A percentile compares a stretch with the other conserved stretches of the same genome.
These are phyloP conservation scores for Idris sp. DNA, from an alignment of 1,140 invertebrate genomes.

Conservation along the genomic window DNA sequence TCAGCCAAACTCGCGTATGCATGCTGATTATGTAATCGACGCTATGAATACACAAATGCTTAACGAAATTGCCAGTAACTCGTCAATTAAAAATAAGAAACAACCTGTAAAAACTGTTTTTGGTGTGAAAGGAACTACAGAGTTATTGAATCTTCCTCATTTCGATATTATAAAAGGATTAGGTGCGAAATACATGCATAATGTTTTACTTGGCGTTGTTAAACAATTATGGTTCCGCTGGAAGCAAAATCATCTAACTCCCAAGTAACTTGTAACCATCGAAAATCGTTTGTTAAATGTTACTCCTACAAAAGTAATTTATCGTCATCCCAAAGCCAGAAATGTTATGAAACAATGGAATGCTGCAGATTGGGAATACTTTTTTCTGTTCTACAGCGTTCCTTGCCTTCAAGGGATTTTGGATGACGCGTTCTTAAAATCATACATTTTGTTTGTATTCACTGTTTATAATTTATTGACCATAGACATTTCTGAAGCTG, in stretches of 20 bases:
- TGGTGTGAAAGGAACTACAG: slow-evolving; percentile 54
- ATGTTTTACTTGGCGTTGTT: slow-evolving; percentile 43
- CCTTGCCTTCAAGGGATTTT: slow-evolving; percentile 11
- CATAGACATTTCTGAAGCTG: slow-evolving; percentile 8
- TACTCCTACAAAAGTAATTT: slow-evolving; percentile 29
- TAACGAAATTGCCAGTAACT: background rate
- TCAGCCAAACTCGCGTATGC: background rate
- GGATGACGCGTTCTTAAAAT: slow-evolving; percentile 9
- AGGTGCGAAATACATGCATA: slow-evolving; percentile 43
- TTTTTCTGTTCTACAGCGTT: slow-evolving; percentile 32
- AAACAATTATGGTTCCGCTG: slow-evolving; percentile 45
- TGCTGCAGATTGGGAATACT: slow-evolving; percentile 39
- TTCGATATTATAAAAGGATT: slow-evolving; percentile 59
- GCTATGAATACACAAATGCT: background rate
- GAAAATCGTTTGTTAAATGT: background rate
- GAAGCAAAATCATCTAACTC: slow-evolving; percentile 4
- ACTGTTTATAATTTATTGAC: slow-evolving; percentile 26
- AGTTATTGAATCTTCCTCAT: slow-evolving; percentile 15
- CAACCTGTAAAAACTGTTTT: background rate
- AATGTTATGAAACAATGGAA: slow-evolving; percentile 29
- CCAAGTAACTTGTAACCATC: slow-evolving; percentile 1
- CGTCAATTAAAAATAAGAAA: background rate
- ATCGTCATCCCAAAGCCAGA: slow-evolving; percentile 15
- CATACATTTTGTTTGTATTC: slow-evolving; percentile 22
- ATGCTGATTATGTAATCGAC: slow-evolving; percentile 6